A percentile compares a stretch with the other conserved stretches of the same genome.
phyloP scores from a whole-genome alignment of 2,888 invertebrate species.

The Elaeidobius kamerunicus region DNA sequence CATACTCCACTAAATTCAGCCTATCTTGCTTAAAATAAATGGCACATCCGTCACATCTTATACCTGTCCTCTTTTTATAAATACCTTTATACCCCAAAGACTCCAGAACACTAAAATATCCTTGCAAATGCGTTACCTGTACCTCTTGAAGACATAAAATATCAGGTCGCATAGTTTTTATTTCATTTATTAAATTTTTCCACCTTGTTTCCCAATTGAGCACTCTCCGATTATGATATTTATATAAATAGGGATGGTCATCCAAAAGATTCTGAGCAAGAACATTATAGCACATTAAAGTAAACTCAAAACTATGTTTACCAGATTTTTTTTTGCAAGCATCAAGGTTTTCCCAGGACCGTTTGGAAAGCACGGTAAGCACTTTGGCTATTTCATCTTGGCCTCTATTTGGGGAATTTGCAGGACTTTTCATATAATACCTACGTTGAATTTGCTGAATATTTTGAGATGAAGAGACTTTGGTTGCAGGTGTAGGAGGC shows the following conservation, averaged over 20 bases:
- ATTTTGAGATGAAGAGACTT: neutral
- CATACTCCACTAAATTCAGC: slow-evolving; percentile 64
- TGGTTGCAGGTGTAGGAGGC: neutral
- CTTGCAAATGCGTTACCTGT: slow-evolving; percentile 63
- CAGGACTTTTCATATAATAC: neutral
- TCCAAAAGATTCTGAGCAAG: slow-evolving; percentile 79
- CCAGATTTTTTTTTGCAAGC: slow-evolving; percentile 15
- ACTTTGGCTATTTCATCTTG: no score
- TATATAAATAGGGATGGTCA: slow-evolving; percentile 71
- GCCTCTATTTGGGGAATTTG: slow-evolving; percentile 7
- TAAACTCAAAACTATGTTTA: slow-evolving; percentile 54
- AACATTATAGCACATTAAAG: slow-evolving; percentile 83
- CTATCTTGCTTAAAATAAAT: slow-evolving; percentile 71
- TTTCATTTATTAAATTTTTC: slow-evolving; percentile 56
- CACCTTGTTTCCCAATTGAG: slow-evolving; percentile 72
- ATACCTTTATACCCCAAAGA: slow-evolving; percentile 65
- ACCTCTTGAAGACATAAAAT: slow-evolving; percentile 90
- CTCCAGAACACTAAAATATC: slow-evolving; percentile 51
- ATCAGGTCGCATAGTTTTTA: slow-evolving; percentile 57
- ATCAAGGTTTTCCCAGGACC: slow-evolving; percentile 22
- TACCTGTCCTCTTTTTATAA: slow-evolving; percentile 81
- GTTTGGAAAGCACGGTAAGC: slow-evolving; percentile 17
- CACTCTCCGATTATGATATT: slow-evolving; percentile 54
- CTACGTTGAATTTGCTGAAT: neutral
- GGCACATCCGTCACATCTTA: slow-evolving; percentile 85